Conservation (phyloP, 2,797 vertebrate species). For the Florisuga fusca region DNA sequence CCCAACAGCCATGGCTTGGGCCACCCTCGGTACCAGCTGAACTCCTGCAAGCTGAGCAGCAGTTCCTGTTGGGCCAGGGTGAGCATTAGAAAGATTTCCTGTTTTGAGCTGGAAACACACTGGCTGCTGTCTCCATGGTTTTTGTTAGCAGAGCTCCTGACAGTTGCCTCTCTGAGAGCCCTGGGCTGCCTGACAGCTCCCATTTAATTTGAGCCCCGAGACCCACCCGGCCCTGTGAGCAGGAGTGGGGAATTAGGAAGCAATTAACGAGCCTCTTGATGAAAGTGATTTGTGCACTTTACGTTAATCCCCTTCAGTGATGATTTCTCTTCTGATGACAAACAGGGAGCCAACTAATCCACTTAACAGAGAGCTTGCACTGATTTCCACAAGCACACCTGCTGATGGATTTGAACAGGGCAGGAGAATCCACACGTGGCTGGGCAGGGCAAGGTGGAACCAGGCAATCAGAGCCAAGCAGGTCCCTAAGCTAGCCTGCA, state of each 20-base stretch:
- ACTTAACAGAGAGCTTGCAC: not conserved
- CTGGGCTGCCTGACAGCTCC: not conserved
- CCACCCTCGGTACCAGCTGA: not conserved
- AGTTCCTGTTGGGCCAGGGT: not conserved
- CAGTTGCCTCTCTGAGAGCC: not conserved
- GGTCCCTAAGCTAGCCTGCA: not conserved
- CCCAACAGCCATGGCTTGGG: not conserved
- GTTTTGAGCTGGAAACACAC: rapidly evolving
- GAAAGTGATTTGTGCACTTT: slow-evolving; percentile 9
- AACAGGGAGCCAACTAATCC: not conserved
- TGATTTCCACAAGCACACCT: not conserved
- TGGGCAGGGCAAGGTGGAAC: not conserved
- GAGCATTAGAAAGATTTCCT: not conserved
- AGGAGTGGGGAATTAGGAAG: not conserved
- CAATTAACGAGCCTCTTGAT: slow-evolving; percentile 2
- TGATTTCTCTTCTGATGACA: not conserved
- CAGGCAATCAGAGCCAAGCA: not conserved
- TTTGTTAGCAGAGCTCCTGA: not conserved
- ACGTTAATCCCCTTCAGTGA: slow-evolving; percentile 30
- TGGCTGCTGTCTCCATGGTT: not conserved
- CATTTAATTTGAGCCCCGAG: not conserved
- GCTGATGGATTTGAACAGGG: not conserved
- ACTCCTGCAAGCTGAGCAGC: not conserved
- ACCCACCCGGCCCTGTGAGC: not conserved
- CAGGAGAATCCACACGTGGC: not conserved